Evolutionary conservation across 2,113 vertebrate genomes (phyloP).

Genomic region (Tichodroma muraria): DNA sequence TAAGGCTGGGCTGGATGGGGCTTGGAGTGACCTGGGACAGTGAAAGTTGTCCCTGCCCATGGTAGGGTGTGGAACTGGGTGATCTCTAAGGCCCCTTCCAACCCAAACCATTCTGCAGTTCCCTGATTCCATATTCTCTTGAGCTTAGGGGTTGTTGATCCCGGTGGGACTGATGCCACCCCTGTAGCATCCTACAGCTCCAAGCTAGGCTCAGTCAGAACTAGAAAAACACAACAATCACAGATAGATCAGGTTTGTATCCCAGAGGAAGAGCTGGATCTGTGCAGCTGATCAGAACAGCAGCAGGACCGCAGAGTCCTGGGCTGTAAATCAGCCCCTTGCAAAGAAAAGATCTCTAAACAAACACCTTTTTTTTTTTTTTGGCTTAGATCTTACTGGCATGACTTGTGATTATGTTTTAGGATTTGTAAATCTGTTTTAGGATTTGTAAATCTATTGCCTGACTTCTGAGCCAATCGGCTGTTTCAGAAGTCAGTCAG

Average conservation of each 20-base stretch:
- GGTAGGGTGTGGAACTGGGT: rapidly evolving
- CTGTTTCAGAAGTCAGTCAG: constrained; percentile 28
- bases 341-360: constrained; percentile 16
- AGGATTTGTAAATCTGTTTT: constrained; percentile 52
- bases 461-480: constrained; percentile 40
- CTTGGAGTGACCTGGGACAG: rapidly evolving
- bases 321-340: too few relatives aligned
- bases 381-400: background rate
- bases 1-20: rapidly evolving
- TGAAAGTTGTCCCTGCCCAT: background rate
- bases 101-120: background rate
- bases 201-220: background rate
- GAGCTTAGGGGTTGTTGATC: background rate
- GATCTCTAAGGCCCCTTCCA: background rate
- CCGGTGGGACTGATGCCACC: background rate
- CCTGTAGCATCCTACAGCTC: background rate
- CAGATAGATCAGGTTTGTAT: background rate
- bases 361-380: background rate
- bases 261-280: background rate
- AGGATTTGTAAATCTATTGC: constrained; percentile 48
- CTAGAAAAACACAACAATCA: background rate
- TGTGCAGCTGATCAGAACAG: background rate
- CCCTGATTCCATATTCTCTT: too few relatives aligned
- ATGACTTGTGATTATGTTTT: constrained; percentile 16
- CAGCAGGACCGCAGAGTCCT: background rate